Evolutionary conservation across 1,140 invertebrate genomes (phyloP).

Genomic region (Drosophila yakuba): DNA sequence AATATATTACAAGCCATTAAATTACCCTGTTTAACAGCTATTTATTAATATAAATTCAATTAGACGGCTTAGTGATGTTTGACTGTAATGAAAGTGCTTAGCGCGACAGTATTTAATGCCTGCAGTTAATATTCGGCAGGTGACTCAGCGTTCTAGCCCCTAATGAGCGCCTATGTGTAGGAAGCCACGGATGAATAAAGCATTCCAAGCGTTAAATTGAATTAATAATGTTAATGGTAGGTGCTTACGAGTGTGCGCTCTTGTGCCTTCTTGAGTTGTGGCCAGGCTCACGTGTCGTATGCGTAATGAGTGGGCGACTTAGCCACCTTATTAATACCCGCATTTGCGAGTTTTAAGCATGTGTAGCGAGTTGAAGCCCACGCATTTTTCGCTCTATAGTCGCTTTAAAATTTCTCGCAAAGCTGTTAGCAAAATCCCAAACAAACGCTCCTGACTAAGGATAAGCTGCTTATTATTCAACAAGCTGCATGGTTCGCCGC

Average conservation of each 20-base stretch:
- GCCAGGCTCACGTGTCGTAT: conserved; percentile 46
- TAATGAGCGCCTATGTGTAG: conserved; percentile 65
- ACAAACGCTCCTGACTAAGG: conserved; percentile 25
- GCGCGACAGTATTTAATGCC: conserved; percentile 61
- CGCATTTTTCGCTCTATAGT: conserved; percentile 15
- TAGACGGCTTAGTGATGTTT: too few relatives aligned
- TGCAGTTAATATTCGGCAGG: conserved; percentile 82
- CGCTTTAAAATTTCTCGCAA: conserved; percentile 61
- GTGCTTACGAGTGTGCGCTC: conserved; percentile 68
- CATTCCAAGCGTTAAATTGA: conserved; percentile 82
- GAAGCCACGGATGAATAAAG: conserved; percentile 66
- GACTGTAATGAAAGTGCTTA: conserved; percentile 55
- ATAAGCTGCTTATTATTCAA: conserved; percentile 78
- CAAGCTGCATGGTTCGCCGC: conserved; percentile 47
- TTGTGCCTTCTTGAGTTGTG: conserved; percentile 56
- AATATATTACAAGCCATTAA: too few relatives aligned
- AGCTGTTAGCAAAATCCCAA: conserved; percentile 21
- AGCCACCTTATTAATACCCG: conserved; percentile 67
- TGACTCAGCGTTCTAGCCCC: conserved; percentile 60
- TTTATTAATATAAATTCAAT: too few relatives aligned
- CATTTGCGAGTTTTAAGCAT: conserved; percentile 67
- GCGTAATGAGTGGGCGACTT: conserved; percentile 32
- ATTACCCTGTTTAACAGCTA: neutral
- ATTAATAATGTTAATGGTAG: conserved; percentile 80
- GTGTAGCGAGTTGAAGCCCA: conserved; percentile 50